Conservation (phyloP, 92 coral and sea anemone genomes). For the Epizoanthus ramosus region DNA sequence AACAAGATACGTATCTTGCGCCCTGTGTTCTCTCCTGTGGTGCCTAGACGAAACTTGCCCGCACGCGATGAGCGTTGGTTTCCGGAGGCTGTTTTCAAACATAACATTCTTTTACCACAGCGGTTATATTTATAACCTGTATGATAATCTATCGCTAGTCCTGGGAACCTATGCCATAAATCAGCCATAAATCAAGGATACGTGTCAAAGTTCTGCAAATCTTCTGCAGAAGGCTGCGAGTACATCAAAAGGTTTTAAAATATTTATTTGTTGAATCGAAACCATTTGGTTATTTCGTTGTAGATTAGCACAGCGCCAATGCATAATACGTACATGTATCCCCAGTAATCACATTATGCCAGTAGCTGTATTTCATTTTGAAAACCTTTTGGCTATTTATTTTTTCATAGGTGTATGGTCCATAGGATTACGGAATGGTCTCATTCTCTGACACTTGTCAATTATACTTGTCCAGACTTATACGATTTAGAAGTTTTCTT, state of each 20-base stretch:
- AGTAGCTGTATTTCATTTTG: constrained; percentile 24
- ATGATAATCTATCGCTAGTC: constrained; percentile 4
- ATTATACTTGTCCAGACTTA: too few relatives aligned
- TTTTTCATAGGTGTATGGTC: not conserved
- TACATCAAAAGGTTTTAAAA: not conserved
- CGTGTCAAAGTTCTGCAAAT: not conserved
- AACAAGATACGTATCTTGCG: constrained; percentile 5
- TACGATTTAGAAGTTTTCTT: too few relatives aligned
- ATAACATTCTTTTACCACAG: constrained; percentile 12
- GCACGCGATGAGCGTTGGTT: constrained; percentile 50
- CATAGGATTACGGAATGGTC: not conserved
- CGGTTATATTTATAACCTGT: constrained; percentile 5
- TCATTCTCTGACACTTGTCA: too few relatives aligned
- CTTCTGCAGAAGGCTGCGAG: not conserved
- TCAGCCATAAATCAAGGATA: not conserved
- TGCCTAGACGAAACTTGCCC: constrained; percentile 34
- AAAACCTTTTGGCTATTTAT: not conserved
- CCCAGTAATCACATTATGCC: not conserved
- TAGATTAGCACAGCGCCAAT: too few relatives aligned
- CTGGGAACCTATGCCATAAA: not conserved
- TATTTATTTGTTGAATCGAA: too few relatives aligned
- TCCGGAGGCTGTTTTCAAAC: constrained; percentile 40
- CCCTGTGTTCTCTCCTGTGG: constrained; percentile 25
- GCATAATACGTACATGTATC: not conserved
- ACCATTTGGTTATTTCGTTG: too few relatives aligned